phyloP scores from a whole-genome alignment of 1,140 invertebrate genomes.

The Drosophila kurseongensis region DNA sequence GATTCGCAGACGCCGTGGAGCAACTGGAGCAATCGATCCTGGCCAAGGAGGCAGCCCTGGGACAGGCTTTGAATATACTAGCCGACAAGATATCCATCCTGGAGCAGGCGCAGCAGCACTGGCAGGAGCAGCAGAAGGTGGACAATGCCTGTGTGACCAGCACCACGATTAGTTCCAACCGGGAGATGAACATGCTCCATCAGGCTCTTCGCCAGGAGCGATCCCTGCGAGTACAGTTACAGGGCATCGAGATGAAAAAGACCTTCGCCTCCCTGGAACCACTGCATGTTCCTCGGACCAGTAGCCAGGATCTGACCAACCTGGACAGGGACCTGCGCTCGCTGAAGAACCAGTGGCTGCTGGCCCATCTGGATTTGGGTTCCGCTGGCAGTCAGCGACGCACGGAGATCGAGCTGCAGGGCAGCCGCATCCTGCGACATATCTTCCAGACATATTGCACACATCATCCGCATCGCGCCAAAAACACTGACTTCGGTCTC shows the following conservation, averaged over 20 bases:
- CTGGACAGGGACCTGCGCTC: constrained; percentile 52
- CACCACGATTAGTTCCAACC: constrained; percentile 56
- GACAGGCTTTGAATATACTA: constrained; percentile 49
- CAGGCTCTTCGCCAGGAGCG: constrained; percentile 68
- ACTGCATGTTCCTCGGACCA: constrained; percentile 58
- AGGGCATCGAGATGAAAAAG: constrained; percentile 40
- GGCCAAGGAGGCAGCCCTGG: constrained; percentile 56
- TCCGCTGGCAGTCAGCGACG: constrained; percentile 33
- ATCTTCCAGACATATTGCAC: constrained; percentile 77
- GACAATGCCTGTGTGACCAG: constrained; percentile 58
- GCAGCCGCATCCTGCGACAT: constrained; percentile 66
- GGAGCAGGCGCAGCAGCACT: constrained; percentile 57
- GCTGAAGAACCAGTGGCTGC: constrained; percentile 65
- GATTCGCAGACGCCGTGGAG: constrained; percentile 64
- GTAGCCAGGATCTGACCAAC: constrained; percentile 15
- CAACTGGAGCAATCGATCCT: constrained; percentile 60
- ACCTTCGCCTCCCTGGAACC: constrained; percentile 63
- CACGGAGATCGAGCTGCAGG: constrained; percentile 50
- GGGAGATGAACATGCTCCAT: constrained; percentile 63
- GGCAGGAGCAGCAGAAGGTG: constrained; percentile 57
- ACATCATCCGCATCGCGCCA: constrained; percentile 69
- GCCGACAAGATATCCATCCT: constrained; percentile 51
- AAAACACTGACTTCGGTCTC: constrained; percentile 66
- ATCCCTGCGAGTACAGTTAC: constrained; percentile 46
- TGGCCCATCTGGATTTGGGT: constrained; percentile 58